Percentiles rank a stretch among this genome's conserved stretches.
phyloP scores from a whole-genome alignment of 1,140 invertebrate species.

The Magallana ariakensis region DNA sequence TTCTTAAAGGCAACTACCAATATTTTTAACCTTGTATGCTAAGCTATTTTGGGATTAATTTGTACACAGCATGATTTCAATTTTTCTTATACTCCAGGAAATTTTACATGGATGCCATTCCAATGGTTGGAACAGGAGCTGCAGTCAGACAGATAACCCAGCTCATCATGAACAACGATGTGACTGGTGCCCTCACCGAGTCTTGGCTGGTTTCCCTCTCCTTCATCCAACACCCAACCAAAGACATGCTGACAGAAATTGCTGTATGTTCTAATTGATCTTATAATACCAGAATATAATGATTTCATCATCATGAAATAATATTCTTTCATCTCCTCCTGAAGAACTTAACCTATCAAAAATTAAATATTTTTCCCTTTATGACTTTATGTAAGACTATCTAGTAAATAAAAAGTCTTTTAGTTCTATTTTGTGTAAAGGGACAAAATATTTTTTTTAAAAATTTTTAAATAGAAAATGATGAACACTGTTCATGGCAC shows the following conservation, averaged over 20 bases:
- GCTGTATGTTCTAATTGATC: slow-evolving; percentile 76
- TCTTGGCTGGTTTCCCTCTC: slow-evolving; percentile 91
- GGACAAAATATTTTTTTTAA: not conserved
- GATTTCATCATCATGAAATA: not conserved
- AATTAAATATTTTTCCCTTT: not conserved
- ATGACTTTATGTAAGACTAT: not conserved
- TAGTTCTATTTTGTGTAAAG: too few species aligned
- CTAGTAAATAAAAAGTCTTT: not conserved
- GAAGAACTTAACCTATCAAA: too few species aligned
- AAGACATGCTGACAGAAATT: slow-evolving; percentile 85
- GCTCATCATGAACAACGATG: slow-evolving; percentile 86
- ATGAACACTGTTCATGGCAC: slow-evolving; percentile 66
- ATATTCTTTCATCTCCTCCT: too few species aligned
- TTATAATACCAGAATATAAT: not conserved
- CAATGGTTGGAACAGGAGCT: slow-evolving; percentile 89
- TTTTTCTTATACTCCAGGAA: slow-evolving; percentile 72
- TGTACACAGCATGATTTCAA: too few species aligned
- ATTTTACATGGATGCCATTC: slow-evolving; percentile 86
- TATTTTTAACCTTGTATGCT: too few species aligned
- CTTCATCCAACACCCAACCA: slow-evolving; percentile 88
- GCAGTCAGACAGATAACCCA: slow-evolving; percentile 90
- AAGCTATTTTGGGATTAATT: not conserved
- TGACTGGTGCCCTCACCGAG: slow-evolving; percentile 83
- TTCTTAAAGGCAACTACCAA: too few species aligned
- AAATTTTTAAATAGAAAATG: slow-evolving; percentile 41